Conservation (phyloP, 2,797 vertebrate species). For the Lithobates sylvaticus region DNA sequence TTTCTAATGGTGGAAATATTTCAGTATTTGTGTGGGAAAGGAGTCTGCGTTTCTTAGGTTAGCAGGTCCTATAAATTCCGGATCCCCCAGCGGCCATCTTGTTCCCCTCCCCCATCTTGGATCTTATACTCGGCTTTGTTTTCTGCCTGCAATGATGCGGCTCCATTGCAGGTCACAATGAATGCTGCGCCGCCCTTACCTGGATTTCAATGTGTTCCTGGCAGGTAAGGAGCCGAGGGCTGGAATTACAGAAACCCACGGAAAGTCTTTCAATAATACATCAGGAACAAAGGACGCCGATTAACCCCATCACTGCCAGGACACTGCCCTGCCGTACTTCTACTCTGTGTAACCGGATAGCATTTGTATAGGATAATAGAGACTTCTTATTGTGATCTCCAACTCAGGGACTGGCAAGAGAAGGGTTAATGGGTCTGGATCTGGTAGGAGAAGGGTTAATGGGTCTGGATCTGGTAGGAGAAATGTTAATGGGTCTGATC, state of each 20-base stretch:
- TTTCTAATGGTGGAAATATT: too few species aligned
- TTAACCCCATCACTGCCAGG: not conserved
- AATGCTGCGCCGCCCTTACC: not conserved
- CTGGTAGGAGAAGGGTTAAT: too few species aligned
- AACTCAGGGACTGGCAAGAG: not conserved
- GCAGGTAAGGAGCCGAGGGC: not conserved
- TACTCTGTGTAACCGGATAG: not conserved
- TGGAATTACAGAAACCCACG: slow-evolving; percentile 5
- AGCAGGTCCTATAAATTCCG: not conserved
- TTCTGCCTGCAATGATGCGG: too few species aligned
- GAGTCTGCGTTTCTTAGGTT: too few species aligned
- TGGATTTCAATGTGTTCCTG: not conserved
- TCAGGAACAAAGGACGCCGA: not conserved
- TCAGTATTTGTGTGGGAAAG: too few species aligned
- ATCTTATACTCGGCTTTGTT: too few species aligned
- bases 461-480: too few species aligned
- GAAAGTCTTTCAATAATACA: slow-evolving; percentile 29
- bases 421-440: not conserved
- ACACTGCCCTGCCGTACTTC: too few species aligned
- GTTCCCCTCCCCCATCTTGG: not conserved
- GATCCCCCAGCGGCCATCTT: not conserved
- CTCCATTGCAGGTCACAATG: too few species aligned
- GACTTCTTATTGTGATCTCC: too few species aligned
- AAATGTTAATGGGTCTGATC: too few species aligned
- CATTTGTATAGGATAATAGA: not conserved